Evolutionary conservation across 2,797 vertebrate species (phyloP).

Genomic region (Micrastur ruficollis): DNA sequence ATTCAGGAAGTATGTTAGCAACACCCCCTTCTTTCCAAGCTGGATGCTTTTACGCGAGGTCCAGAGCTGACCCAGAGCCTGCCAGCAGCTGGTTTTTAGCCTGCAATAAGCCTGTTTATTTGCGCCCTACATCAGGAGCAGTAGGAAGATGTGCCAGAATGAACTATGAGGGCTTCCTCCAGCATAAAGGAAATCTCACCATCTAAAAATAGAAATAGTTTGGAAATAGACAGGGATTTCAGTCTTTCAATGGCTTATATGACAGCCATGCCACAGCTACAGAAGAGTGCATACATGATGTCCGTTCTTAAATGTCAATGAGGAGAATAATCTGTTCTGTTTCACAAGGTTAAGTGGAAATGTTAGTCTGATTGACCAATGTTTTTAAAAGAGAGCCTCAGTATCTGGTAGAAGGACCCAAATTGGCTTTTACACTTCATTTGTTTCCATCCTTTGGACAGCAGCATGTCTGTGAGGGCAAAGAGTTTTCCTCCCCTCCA

Average conservation of each 20-base stretch:
- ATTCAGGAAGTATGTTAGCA: not conserved
- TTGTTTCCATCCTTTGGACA: conserved; percentile 59
- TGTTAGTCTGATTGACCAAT: conserved; percentile 53
- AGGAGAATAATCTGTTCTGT: not conserved
- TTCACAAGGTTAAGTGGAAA: conserved; percentile 59
- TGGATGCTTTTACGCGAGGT: not conserved
- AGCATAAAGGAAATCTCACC: not conserved
- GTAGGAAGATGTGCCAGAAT: not conserved
- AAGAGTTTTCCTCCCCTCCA: not conserved
- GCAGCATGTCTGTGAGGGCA: conserved; percentile 33
- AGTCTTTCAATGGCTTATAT: not conserved
- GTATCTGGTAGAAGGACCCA: conserved; percentile 23
- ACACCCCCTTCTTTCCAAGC: not conserved
- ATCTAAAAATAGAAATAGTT: not conserved
- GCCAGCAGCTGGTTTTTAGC: not conserved
- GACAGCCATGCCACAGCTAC: not conserved
- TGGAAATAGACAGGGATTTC: not conserved
- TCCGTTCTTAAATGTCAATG: not conserved
- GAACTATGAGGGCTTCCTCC: not conserved
- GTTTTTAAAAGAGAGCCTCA: conserved; percentile 45
- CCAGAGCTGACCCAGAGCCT: not conserved
- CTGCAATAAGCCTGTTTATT: not conserved
- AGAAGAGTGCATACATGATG: not conserved
- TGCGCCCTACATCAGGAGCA: not conserved
- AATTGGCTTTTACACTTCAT: conserved; percentile 60